These are phyloP conservation scores for Pterocles orientalis DNA, from an alignment of 2,113 vertebrate genomes.

Conservation along the genomic window DNA sequence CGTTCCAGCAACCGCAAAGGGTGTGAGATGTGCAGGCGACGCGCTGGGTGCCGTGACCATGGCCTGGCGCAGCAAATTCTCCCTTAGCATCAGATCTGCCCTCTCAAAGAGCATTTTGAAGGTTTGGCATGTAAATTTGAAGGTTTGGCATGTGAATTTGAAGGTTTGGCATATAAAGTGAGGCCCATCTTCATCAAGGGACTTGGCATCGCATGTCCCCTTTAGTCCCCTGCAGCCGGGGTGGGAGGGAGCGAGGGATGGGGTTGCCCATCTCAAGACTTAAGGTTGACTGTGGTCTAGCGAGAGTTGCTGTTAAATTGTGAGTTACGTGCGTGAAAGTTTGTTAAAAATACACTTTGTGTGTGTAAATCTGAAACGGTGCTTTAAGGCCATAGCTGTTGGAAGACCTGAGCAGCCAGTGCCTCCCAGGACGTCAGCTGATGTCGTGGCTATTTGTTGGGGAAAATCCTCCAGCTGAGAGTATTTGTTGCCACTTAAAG, in stretches of 20 bases:
- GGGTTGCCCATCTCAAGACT: background rate
- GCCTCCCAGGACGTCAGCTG: no score
- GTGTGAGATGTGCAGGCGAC: background rate
- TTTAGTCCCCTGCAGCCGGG: accelerated
- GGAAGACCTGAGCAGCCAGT: background rate
- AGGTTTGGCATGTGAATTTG: background rate
- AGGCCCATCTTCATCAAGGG: background rate
- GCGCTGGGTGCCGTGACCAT: accelerated
- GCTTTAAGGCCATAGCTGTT: background rate
- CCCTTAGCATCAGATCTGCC: background rate
- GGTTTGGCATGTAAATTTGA: background rate
- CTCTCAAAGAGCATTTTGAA: background rate
- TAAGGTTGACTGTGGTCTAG: background rate
- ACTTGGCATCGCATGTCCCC: accelerated
- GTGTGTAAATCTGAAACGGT: background rate
- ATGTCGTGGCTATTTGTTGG: accelerated
- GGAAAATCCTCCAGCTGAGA: background rate
- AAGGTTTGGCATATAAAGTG: background rate
- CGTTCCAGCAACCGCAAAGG: background rate
- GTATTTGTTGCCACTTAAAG: background rate
- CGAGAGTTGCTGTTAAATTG: accelerated
- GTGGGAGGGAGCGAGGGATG: background rate
- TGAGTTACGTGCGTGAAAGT: accelerated
- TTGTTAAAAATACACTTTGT: background rate
- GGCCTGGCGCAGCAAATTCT: background rate